These are phyloP conservation scores for Paratrypauchen microcephalus DNA, from an alignment of 2,797 vertebrate genomes.

Conservation along the genomic window DNA sequence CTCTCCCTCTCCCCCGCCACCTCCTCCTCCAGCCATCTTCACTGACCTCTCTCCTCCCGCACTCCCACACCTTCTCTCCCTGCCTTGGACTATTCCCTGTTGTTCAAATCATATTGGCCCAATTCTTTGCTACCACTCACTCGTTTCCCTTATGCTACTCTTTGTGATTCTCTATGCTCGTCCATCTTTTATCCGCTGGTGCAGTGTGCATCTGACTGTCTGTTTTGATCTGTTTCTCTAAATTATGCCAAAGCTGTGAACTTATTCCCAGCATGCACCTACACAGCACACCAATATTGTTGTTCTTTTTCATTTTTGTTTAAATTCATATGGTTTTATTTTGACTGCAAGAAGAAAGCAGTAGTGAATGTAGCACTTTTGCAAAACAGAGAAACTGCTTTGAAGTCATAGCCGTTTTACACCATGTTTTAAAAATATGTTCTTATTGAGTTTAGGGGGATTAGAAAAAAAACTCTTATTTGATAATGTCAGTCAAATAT, in stretches of 20 bases:
- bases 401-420: not conserved
- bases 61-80: conserved; percentile 64
- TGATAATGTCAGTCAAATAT: not conserved
- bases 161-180: conserved; percentile 44
- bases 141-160: conserved; percentile 33
- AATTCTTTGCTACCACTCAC: conserved; percentile 50
- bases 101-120: conserved; percentile 64
- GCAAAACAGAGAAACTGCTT: not conserved
- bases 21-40: conserved; percentile 61
- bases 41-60: conserved; percentile 70
- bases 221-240: conserved; percentile 15
- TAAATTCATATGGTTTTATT: conserved; percentile 8
- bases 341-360: not conserved
- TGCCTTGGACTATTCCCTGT: conserved; percentile 52
- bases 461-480: not conserved
- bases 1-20: conserved; percentile 48
- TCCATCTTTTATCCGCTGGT: conserved; percentile 31
- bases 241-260: conserved; percentile 9
- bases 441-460: not conserved
- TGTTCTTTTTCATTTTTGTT: conserved; percentile 21
- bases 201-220: conserved; percentile 13
- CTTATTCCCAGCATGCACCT: conserved; percentile 5
- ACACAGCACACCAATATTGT: not conserved
- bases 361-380: not conserved
- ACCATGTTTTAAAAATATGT: not conserved